Evolutionary conservation across 2,797 vertebrate genomes (phyloP), one percentile per base, ranked within the genome.

Genomic region (Amazonetta brasiliensis): DNA sequence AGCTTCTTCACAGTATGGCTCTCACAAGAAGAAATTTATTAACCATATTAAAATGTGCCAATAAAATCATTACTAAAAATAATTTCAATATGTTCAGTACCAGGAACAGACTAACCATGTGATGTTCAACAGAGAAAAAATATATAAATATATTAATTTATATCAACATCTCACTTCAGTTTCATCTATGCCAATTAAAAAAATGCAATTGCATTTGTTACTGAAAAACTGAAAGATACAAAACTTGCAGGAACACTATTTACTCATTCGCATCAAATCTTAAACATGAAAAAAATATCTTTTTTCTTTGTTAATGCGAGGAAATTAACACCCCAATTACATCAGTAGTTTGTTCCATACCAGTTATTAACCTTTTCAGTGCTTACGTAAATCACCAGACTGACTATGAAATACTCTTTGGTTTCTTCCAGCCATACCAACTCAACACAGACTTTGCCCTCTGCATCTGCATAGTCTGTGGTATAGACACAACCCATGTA

Each of bases 291-390:
- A 10, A 41, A 31, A 88, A 59, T 30, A 84, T 2, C 4, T 31
- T 58, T n/a, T 12, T n/a, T 31, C 23, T 72, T 79, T 81, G 63
- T 79, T 37, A 31, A 88, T 87, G 12, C 26, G 91, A 60, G 62
- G 35, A 92, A 88, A 90, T 17, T 4, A 55, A 10, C 14, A 44
- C 31, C 18, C 37, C 30, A 37, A 23, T 31, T 23, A 28, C 67
- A 7, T 99, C 84, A 99, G 94, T 99, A 99, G 31, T 97, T 84
- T 79, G 98, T 98, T 71, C 98, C 94, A 86, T 99, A 99, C 98
- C 98, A 97, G 30, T 88, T 95, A 96, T 99, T 99, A 55, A 99
- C 97, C 89, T 98, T 98, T 35, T 87, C 46, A 10, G 98, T 94
- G 11, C 97, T 96, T 78, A 99, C 58, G 83, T 97, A 98, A 74